Base-by-base conservation (phyloP, 2,797 vertebrate species). In the Chaenodraco wilsoni region DNA sequence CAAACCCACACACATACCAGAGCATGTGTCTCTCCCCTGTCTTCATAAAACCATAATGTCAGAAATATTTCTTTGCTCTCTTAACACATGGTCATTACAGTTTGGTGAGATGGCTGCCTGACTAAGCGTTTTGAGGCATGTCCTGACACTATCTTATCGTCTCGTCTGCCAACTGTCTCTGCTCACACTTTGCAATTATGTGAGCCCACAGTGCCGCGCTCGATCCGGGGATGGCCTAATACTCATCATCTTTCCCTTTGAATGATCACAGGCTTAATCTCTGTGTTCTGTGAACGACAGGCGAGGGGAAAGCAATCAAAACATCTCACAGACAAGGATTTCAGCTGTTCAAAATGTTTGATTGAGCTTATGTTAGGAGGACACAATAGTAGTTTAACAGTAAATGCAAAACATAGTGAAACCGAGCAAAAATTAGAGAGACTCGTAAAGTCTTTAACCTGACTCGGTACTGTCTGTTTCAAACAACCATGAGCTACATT, bases 81-180 rank as follows among this genome's bases (percentile, higher is more conserved):
- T 86, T 88, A 89, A 84, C 85, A 91, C 87, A 88, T 76, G 78
- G 89, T 93, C 87, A 92, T 94, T 91, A 91, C 84, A 84, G 73
- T 90, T 90, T 84, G 89, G 86, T 84, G 86, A 84, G 87, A 90
- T 86, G 88, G 61, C 89, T 83, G 90, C 72, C 88, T 90, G 89
- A 88, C 87, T 91, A 85, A 93, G 91, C 84, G 37, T 88, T 92
- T 91, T 70, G 49, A 91, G 90, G 80, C 92, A 84, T 88, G 93
- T 85, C 87, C 86, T 54, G 83, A 90, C 90, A 84, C 66, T 57
- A 82, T 81, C 81, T 85, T 82, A 75, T 87, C 82, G 45, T 79
- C 88, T 86, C 37, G 77, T 87, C 89, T 91, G 91, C 88, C 90
- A 90, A 85, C 84, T 41, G 74, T 89, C 87, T 86, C 88, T 52